These are phyloP conservation scores for Pterocles orientalis DNA, from an alignment of 2,113 vertebrate genomes.

Conservation along the genomic window DNA sequence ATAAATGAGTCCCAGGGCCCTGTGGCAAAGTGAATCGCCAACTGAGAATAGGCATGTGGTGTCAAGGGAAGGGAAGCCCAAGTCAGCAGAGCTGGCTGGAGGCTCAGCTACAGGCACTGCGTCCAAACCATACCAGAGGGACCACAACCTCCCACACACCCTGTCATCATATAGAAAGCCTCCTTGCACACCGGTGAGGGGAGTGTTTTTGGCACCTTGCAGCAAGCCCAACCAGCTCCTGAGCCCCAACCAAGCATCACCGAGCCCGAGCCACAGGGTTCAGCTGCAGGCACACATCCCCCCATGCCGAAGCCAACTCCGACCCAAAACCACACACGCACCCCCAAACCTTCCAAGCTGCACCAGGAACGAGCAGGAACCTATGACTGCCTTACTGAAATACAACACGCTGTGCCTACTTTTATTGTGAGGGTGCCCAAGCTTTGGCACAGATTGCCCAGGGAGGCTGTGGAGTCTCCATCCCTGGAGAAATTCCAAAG, in stretches of 20 bases:
- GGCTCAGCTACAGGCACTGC: background rate
- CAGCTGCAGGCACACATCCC: background rate
- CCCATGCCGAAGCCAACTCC: accelerated
- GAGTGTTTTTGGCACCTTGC: background rate
- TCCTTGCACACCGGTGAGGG: accelerated
- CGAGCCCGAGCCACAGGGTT: accelerated
- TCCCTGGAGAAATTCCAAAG: background rate
- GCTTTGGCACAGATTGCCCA: background rate
- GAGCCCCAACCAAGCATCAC: background rate
- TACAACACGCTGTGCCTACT: accelerated
- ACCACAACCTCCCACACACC: background rate
- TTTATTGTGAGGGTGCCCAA: background rate
- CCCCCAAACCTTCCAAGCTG: background rate
- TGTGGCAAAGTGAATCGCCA: background rate
- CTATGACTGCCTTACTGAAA: accelerated
- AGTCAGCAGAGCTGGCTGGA: background rate
- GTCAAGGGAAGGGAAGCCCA: background rate
- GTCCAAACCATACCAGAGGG: background rate
- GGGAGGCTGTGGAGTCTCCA: background rate
- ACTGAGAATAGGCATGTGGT: background rate
- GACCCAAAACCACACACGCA: accelerated
- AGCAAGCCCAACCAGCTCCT: background rate
- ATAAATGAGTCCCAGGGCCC: background rate
- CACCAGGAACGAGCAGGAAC: background rate
- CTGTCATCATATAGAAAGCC: accelerated